Base-by-base conservation (phyloP, 2,113 vertebrate genomes). In the Chamaetylas fuelleborni region DNA sequence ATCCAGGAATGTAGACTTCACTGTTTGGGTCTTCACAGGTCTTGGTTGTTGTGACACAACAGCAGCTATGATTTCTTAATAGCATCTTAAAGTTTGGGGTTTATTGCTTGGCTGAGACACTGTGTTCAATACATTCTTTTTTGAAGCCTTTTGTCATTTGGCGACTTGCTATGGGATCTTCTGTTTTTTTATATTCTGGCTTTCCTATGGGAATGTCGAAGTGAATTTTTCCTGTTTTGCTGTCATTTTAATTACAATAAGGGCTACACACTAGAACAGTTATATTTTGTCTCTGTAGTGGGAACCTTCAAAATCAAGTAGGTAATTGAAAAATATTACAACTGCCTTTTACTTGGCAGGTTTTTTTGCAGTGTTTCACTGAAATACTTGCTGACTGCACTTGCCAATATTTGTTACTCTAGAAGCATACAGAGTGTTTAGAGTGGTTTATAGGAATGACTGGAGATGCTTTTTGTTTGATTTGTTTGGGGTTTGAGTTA, bases 321-420 rank as follows among this genome's bases (percentile, higher is more conserved):
- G 42, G 19, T 74, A 73, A 80, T 10, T 72, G 14, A 36, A 83
- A 85, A 71, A 61, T 36, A 33, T 10, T 58, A 28, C 18, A 17
- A 36, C 3, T 57, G 6, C 38, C 56, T 79, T 66, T 50, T 34
- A 57, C 7, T 57, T 54, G 29, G 25, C 19, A 70, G 28, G 36
- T 82, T 14, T 29, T 91, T 31, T 28, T 90, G 14, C 29, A 45
- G 8, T 31, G 51, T 73, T 65, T 29, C 34, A 31, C 29, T 85
- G 65, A 84, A 74, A 51, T 65, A 48, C 14, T 61, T 91, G 34
- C 47, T 43, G 45, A 31, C 31, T 61, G 19, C 36, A 67, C 50
- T 73, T 0, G 0, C 11, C 64, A 47, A 4, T 73, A 45, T 7
- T n/a, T 80, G 20, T 42, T 74, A 17, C 25, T 70, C 25, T 64